phyloP scores from a whole-genome alignment of 2,888 invertebrate genomes.

The Subacronicta megacephala region DNA sequence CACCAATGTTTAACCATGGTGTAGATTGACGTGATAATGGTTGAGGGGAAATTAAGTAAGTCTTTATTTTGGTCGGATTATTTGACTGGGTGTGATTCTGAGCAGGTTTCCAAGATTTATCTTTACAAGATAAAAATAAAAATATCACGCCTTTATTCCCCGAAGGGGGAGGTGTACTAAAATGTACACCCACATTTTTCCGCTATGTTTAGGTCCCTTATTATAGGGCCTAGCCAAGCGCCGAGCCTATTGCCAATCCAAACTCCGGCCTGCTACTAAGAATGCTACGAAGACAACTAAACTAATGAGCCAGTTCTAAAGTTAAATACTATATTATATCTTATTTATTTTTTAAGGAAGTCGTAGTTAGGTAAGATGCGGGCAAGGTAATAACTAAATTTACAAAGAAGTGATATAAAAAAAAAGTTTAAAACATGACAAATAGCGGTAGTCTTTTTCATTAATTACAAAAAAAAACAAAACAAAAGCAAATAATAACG shows the following conservation, averaged over 20 bases:
- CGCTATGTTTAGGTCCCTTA: too few species aligned
- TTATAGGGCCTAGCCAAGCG: too few species aligned
- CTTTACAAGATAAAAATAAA: too few species aligned
- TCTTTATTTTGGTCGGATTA: constrained; percentile 43
- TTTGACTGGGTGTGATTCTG: constrained; percentile 20
- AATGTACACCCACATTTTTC: too few species aligned
- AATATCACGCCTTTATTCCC: too few species aligned
- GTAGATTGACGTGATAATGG: constrained; percentile 48
- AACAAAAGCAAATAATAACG: constrained; percentile 23
- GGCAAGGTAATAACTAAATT: neutral
- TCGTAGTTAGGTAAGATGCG: constrained; percentile 7
- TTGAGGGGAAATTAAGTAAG: constrained; percentile 25
- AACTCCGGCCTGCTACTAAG: too few species aligned
- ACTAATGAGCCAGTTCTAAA: too few species aligned
- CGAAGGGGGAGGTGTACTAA: too few species aligned
- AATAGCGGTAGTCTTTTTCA: constrained; percentile 8
- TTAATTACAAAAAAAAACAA: neutral
- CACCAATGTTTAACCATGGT: constrained; percentile 46
- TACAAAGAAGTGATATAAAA: neutral
- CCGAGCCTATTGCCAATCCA: too few species aligned
- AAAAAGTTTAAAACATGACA: constrained; percentile 4
- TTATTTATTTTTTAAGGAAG: too few species aligned
- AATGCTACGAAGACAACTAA: too few species aligned
- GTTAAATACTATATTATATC: too few species aligned
- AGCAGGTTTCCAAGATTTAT: neutral